Evolutionary conservation across 2,797 vertebrate species (phyloP).

Genomic region (Dryobates pubescens): DNA sequence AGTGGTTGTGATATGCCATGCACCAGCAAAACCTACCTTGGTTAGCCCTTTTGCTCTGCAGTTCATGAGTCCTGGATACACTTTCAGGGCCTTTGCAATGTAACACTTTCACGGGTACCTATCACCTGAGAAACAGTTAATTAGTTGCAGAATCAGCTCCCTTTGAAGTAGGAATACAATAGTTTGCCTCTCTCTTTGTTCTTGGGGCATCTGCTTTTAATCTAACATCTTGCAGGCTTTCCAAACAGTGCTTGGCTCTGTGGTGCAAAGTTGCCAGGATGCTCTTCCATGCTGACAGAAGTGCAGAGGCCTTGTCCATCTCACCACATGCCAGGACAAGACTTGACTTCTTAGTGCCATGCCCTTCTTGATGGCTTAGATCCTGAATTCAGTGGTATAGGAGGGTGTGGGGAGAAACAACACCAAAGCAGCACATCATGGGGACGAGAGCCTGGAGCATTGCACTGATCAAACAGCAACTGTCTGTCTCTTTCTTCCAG

Average conservation of each 20-base stretch:
- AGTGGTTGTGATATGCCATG: rapidly evolving
- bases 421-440: background rate
- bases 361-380: background rate
- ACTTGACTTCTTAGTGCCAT: background rate
- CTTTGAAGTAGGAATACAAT: slow-evolving; percentile 9
- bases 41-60: background rate
- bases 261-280: background rate
- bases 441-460: background rate
- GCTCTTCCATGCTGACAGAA: background rate
- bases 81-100: background rate
- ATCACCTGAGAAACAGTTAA: slow-evolving; percentile 15
- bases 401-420: background rate
- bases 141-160: background rate
- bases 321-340: background rate
- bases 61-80: background rate
- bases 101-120: background rate
- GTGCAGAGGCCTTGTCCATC: rapidly evolving
- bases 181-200: background rate
- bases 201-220: slow-evolving; percentile 28
- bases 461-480: background rate
- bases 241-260: background rate
- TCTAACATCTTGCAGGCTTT: background rate
- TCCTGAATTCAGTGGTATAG: background rate
- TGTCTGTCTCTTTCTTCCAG: background rate
- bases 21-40: background rate